phyloP scores from a whole-genome alignment of 2,888 invertebrate species.

The Pomacea canaliculata region DNA sequence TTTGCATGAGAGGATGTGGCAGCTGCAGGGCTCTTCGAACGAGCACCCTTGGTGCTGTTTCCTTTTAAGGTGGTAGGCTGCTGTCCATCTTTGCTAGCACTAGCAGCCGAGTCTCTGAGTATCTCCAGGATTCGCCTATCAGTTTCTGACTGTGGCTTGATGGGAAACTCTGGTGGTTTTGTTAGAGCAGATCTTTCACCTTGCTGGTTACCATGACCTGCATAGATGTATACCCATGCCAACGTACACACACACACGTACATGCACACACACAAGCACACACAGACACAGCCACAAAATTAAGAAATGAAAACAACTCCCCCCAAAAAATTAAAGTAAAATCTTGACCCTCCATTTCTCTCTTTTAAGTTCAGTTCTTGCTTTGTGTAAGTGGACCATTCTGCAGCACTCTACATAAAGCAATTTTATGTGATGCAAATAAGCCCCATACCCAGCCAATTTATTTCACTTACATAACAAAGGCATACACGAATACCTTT shows the following conservation, averaged over 20 bases:
- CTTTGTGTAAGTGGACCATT: too few relatives aligned
- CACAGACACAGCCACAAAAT: background rate
- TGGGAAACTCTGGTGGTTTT: constrained; percentile 32
- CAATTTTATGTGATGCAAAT: too few relatives aligned
- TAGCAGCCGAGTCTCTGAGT: constrained; percentile 49
- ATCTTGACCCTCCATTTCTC: background rate
- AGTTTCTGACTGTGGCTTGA: constrained; percentile 62
- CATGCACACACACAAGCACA: too few relatives aligned
- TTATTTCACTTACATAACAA: too few relatives aligned
- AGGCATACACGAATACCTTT: too few relatives aligned
- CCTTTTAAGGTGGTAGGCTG: constrained; percentile 25
- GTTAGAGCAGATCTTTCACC: constrained; percentile 16
- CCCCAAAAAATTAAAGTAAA: background rate
- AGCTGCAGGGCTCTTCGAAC: constrained; percentile 29
- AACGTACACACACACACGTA: too few relatives aligned
- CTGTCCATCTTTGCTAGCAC: constrained; percentile 38
- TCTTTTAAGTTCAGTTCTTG: too few relatives aligned
- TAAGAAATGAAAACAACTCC: background rate
- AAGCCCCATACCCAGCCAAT: too few relatives aligned
- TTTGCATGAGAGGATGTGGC: background rate
- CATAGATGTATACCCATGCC: background rate
- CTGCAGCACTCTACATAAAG: too few relatives aligned
- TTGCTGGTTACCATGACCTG: constrained; percentile 16
- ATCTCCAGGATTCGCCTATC: constrained; percentile 62
- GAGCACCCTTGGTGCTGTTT: constrained; percentile 30